These are phyloP conservation scores for Betta splendens DNA, from an alignment of 2,797 vertebrate genomes.

Conservation along the genomic window DNA sequence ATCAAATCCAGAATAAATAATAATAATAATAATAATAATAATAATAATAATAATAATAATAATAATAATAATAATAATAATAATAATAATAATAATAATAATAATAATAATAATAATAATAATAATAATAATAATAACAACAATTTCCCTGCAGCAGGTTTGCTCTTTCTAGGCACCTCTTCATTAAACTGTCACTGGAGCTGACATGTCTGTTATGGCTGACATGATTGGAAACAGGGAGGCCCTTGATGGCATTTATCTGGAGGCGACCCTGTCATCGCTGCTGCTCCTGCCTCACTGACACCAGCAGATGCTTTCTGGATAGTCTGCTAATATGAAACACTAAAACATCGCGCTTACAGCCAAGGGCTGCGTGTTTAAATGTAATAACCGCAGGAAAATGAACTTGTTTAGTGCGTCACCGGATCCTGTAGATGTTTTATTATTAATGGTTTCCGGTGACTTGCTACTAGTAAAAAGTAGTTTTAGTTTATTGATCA, in stretches of 20 bases:
- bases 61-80: background rate
- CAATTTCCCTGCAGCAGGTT: slow-evolving; percentile 19
- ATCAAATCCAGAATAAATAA: slow-evolving; percentile 13
- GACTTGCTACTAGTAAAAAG: slow-evolving; percentile 1
- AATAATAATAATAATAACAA: background rate
- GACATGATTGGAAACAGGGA: slow-evolving; percentile 77
- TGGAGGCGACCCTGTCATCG: slow-evolving; percentile 73
- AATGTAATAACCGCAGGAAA: slow-evolving; percentile 7
- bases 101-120: slow-evolving; percentile 5
- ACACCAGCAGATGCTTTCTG: slow-evolving; percentile 64
- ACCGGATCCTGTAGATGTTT: background rate
- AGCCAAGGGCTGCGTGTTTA: background rate
- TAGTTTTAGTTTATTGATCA: slow-evolving; percentile 4
- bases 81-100: slow-evolving; percentile 5
- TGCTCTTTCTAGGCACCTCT: slow-evolving; percentile 48
- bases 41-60: no score
- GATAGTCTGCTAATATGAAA: slow-evolving; percentile 23
- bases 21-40: no score
- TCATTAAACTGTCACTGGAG: slow-evolving; percentile 76
- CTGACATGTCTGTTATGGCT: slow-evolving; percentile 76
- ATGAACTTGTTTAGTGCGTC: background rate
- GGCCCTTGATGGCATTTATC: slow-evolving; percentile 77
- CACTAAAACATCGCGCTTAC: slow-evolving; percentile 2
- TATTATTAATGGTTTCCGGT: slow-evolving; percentile 16
- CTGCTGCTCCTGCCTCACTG: slow-evolving; percentile 40